phyloP scores from a whole-genome alignment of 2,113 vertebrate species.

The Leptobrachium ailaonicum region DNA sequence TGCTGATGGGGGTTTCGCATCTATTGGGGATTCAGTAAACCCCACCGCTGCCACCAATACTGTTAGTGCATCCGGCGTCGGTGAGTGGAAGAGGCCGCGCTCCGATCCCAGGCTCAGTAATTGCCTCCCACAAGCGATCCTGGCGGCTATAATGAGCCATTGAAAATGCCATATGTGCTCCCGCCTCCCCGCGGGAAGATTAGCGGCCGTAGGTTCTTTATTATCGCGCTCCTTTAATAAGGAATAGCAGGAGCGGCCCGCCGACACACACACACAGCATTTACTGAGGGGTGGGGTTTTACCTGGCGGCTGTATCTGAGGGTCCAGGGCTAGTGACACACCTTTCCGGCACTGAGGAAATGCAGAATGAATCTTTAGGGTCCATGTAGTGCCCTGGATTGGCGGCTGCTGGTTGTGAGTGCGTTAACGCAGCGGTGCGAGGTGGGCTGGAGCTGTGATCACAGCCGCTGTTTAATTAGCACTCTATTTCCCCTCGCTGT shows the following conservation, averaged over 20 bases:
- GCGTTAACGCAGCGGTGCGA: neutral
- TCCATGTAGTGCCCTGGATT: constrained; percentile 8
- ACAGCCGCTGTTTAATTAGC: constrained; percentile 32
- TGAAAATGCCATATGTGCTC: neutral
- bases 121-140: constrained; percentile 38
- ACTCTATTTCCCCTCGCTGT: neutral
- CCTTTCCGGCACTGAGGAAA: too few species aligned
- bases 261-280: neutral
- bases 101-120: constrained; percentile 25
- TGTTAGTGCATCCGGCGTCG: neutral
- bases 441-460: neutral
- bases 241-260: neutral
- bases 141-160: constrained; percentile 1
- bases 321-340: too few species aligned
- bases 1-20: too few species aligned
- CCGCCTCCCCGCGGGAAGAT: constrained; percentile 28
- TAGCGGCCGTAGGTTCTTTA: constrained; percentile 17
- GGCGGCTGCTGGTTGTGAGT: neutral
- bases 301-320: too few species aligned
- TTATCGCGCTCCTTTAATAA: neutral
- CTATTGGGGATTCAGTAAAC: neutral
- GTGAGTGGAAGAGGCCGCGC: constrained; percentile 3
- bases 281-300: too few species aligned
- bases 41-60: neutral
- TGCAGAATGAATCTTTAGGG: too few species aligned